Base-by-base conservation (phyloP, 2,888 invertebrate genomes). In the Himalopsyche japonica region DNA sequence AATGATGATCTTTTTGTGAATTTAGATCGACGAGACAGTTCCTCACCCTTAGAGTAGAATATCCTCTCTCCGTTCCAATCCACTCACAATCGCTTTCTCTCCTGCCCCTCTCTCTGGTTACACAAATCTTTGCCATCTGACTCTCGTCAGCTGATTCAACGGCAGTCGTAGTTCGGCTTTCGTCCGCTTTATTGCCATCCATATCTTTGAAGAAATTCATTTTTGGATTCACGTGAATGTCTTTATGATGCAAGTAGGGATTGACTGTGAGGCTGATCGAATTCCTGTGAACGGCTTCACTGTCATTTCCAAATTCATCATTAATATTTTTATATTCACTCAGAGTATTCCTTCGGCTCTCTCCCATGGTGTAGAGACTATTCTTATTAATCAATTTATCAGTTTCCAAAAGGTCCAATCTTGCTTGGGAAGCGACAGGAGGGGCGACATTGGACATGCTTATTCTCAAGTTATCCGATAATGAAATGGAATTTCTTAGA, bases 171-270 rank as follows among this genome's bases (percentile, higher is more conserved):
- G 12, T 32, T 15, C 82, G 82, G n/a, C 82, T 80, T 32, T 82
- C 34, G n/a, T 82, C 82, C 10, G 76, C 82, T 48, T 80, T 85
- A 10, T 30, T 24, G 70, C 30, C 70, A 4, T 70, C 70, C 70
- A 70, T 70, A 27, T 70, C 70, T 70, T 70, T 70, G 70, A 70
- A 70, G 70, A 81, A 85, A 3, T 92, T 92, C 92, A 93, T 93
- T 87, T 92, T 92, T n/a, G 92, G 92, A 86, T 93, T 93, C 0
- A 93, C 90, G 85, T 93, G 92, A 32, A 93, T 92, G 84, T 93
- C 92, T 87, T 93, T 93, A 87, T 92, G 92, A 27, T 83, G 81
- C 15, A 84, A 81, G 80, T 84, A 86, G 0, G 84, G 85, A 12
- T 86, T 86, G 20, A 87, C 86, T 6, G 85, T 86, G 27, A 87